Evolutionary conservation across 1,140 invertebrate species (phyloP), one percentile per base, ranked within the genome.

Genomic region (Cyphomyrmex costatus): DNA sequence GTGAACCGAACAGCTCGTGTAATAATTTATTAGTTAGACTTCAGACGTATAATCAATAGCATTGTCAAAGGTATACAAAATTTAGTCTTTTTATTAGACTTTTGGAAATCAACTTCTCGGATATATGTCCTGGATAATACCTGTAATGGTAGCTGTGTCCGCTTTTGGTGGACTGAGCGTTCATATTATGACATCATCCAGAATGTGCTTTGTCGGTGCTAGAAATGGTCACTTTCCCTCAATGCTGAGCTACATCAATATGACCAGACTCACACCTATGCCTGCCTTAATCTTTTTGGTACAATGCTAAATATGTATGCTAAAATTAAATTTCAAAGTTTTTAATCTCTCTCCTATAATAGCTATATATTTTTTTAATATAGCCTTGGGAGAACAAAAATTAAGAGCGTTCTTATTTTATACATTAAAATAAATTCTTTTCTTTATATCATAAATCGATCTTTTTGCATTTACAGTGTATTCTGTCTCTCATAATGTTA

Each of bases 121-220:
- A 1, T 94, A 95, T 0, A 96, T 98, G 93, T 96, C 97, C 2
- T 99, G 98, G 97, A 96, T 97, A 61, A 98, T 99, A 97, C 98
- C 98, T 12, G 93, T 98, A 21, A 98, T 98, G 91, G 98, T 98
- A 0, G 98, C 98, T 10, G 96, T 98, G 83, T 98, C 98, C 3
- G 98, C 98, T 2, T 98, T 98, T 94, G 98, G 98, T 6, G 98
- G 98, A 14, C 94, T 98, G 0, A 98, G 98, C 89, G 98, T 98
- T 66, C 98, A 98, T 8, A 98, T 98, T 77, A 98, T 98, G 94
- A 97, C 98, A 16, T 98, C 98, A 0, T 97, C 98, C 0, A 95
- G 98, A 85, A 94, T 99, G 16, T 98, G 99, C 91, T 99, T 99
- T 93, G 98, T 99, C 30, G 98, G 98, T 3, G 98, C 98, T 0